phyloP scores from a whole-genome alignment of 2,113 vertebrate genomes.

The Lepus europaeus region DNA sequence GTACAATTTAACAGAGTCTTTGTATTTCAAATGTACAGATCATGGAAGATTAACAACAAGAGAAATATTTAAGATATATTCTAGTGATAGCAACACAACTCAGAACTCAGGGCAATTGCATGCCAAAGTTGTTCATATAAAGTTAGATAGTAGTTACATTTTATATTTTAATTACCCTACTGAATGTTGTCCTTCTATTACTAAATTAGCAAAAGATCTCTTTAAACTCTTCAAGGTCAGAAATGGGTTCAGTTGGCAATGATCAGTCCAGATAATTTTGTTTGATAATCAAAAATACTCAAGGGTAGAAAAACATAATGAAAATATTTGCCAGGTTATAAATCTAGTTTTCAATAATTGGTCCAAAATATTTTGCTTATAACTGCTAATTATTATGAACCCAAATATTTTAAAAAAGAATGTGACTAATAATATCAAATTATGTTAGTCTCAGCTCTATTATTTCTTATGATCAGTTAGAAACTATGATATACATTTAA shows the following conservation, averaged over 20 bases:
- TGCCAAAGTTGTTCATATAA: neutral
- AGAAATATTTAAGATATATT: neutral
- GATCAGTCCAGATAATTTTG: neutral
- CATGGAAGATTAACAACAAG: neutral
- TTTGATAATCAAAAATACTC: neutral
- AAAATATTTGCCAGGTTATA: neutral
- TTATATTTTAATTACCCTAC: neutral
- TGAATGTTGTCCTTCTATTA: neutral
- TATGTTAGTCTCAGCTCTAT: neutral
- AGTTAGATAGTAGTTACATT: neutral
- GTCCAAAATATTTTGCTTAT: conserved; percentile 4
- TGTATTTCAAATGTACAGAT: neutral
- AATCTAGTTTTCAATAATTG: neutral
- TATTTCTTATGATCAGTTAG: neutral
- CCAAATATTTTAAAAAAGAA: neutral
- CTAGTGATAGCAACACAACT: neutral
- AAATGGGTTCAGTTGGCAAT: neutral
- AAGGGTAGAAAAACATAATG: neutral
- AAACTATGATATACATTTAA: neutral
- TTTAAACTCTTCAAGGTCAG: neutral
- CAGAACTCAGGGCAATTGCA: neutral
- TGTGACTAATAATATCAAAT: neutral
- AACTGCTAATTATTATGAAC: neutral
- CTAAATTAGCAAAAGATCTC: neutral
- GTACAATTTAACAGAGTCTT: neutral